phyloP scores from a whole-genome alignment of 2,113 vertebrate genomes.

The Xiphorhynchus elegans region DNA sequence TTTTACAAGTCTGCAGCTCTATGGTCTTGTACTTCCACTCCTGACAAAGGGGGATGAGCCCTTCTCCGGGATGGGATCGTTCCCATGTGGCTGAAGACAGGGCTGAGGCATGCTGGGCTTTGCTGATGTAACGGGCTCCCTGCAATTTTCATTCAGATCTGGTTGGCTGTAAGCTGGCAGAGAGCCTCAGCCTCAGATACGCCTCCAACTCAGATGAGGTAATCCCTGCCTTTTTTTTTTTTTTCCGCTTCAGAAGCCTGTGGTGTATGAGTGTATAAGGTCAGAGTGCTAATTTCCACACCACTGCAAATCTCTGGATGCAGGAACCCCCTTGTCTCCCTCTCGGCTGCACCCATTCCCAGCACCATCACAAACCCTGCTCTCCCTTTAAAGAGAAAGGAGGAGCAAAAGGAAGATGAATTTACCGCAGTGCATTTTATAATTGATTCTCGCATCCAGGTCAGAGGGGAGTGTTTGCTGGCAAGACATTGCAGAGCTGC shows the following conservation, averaged over 20 bases:
- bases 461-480: background rate
- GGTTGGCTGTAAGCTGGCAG: constrained; percentile 69
- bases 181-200: constrained; percentile 51
- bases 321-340: background rate
- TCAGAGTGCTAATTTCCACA: background rate
- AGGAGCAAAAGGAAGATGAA: constrained; percentile 50
- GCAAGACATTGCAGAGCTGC: background rate
- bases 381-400: constrained; percentile 41
- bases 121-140: constrained; percentile 82
- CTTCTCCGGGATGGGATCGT: background rate
- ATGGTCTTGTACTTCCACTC: background rate
- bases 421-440: constrained; percentile 63
- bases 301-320: background rate
- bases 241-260: background rate
- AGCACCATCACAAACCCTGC: background rate
- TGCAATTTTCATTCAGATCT: constrained; percentile 71
- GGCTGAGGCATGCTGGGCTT: constrained; percentile 72
- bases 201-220: constrained; percentile 72
- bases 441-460: constrained; percentile 1
- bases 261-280: constrained; percentile 2
- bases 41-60: background rate
- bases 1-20: background rate
- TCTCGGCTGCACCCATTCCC: background rate
- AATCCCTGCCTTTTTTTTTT: constrained; percentile 45
- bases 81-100: background rate